Evolutionary conservation across 2,113 vertebrate species (phyloP).

Genomic region (Prionailurus bengalensis): DNA sequence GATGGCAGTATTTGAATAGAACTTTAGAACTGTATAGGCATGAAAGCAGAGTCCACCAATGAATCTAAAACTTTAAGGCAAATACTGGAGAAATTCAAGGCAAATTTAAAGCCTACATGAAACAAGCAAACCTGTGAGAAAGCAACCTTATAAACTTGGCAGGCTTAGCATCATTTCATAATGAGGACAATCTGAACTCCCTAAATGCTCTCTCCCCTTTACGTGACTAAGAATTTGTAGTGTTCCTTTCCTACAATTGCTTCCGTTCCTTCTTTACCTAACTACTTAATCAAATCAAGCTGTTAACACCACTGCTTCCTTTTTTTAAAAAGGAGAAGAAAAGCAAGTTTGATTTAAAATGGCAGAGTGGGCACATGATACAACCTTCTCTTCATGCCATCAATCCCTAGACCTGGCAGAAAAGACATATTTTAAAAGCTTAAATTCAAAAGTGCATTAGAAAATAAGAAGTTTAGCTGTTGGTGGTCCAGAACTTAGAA

Average conservation of each 20-base stretch:
- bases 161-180: not conserved
- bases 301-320: not conserved
- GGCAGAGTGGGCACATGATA: not conserved
- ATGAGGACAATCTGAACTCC: not conserved
- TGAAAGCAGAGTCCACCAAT: not conserved
- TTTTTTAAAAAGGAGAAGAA: not conserved
- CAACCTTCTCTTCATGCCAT: not conserved
- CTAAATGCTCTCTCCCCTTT: not conserved
- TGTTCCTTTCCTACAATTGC: not conserved
- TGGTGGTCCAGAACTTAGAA: not conserved
- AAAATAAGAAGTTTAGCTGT: conserved; percentile 7
- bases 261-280: conserved; percentile 17
- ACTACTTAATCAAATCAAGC: not conserved
- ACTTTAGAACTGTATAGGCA: not conserved
- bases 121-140: conserved; percentile 32
- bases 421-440: not conserved
- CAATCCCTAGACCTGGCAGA: not conserved
- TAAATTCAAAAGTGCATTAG: not conserved
- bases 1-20: conserved; percentile 64
- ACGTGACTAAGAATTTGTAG: not conserved
- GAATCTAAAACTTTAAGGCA: conserved; percentile 17
- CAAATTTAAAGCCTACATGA: conserved; percentile 42
- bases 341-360: not conserved
- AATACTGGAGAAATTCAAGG: conserved; percentile 21
- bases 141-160: not conserved